These are phyloP conservation scores for Typhlichthys eigenmanni DNA, from an alignment of 2,797 vertebrate genomes.

Conservation along the genomic window DNA sequence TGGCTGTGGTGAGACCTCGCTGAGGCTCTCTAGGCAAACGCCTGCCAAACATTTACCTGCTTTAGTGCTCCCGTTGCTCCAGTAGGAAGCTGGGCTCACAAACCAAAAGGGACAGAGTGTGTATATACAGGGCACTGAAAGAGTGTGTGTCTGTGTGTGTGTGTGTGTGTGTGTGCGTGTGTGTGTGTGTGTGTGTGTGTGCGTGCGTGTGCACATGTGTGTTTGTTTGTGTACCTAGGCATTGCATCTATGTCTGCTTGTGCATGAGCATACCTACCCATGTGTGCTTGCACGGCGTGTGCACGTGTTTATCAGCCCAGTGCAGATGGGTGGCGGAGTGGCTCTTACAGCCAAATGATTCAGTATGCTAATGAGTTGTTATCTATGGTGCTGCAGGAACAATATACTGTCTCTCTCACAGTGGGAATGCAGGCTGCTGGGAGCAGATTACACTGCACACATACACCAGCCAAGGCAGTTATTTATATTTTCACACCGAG, in stretches of 20 bases:
- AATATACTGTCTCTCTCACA: conserved; percentile 81
- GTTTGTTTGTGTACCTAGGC: background rate
- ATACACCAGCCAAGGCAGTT: conserved; percentile 71
- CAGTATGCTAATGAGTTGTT: conserved; percentile 83
- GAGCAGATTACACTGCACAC: conserved; percentile 79
- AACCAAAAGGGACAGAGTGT: conserved; percentile 58
- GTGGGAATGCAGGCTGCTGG: conserved; percentile 77
- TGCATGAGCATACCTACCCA: conserved; percentile 3
- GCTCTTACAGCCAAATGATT: conserved; percentile 81
- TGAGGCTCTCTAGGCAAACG: conserved; percentile 63
- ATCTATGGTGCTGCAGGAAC: conserved; percentile 79
- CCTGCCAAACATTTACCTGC: conserved; percentile 73
- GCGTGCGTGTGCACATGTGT: background rate
- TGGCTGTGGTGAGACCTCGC: conserved; percentile 49
- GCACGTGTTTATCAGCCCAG: conserved; percentile 76
- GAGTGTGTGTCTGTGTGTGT: conserved; percentile 23
- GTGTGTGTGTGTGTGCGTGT: conserved; percentile 6
- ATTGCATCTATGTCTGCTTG: conserved; percentile 5
- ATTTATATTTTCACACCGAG: conserved; percentile 78
- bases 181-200: conserved; percentile 17
- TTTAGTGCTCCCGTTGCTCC: conserved; percentile 60
- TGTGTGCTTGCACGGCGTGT: conserved; percentile 15
- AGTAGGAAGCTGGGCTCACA: conserved; percentile 60
- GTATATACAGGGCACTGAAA: conserved; percentile 55
- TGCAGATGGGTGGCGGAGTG: conserved; percentile 81